Evolutionary conservation across 2,888 invertebrate species (phyloP).

Genomic region (Trichogramma dendrolimi): DNA sequence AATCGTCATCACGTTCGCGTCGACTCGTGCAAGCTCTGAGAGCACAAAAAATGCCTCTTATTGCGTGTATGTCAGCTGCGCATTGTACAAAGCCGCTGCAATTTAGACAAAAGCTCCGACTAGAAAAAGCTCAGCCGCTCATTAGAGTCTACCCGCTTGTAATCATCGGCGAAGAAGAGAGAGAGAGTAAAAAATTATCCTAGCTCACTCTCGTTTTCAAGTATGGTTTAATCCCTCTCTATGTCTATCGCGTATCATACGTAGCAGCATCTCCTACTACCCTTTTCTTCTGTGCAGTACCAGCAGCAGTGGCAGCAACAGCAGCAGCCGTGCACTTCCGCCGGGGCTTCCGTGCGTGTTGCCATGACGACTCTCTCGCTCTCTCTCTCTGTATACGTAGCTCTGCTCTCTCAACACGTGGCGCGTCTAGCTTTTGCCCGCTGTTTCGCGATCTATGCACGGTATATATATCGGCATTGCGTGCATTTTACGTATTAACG

Average conservation of each 20-base stretch:
- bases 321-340: background rate
- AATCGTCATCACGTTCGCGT: too few relatives aligned
- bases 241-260: background rate
- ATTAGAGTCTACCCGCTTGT: too few relatives aligned
- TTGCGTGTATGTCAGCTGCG: too few relatives aligned
- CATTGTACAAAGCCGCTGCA: too few relatives aligned
- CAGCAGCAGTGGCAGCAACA: too few relatives aligned
- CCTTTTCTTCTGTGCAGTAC: too few relatives aligned
- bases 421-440: background rate
- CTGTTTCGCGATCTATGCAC: conserved; percentile 12
- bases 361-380: conserved; percentile 15
- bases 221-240: background rate
- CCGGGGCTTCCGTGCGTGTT: conserved; percentile 17
- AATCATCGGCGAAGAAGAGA: too few relatives aligned
- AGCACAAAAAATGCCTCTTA: background rate
- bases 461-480: background rate
- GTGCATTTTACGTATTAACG: conserved; percentile 22
- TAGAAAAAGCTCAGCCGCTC: too few relatives aligned
- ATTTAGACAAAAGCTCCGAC: too few relatives aligned
- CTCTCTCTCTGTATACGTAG: conserved; percentile 1
- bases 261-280: too few relatives aligned
- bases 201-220: too few relatives aligned
- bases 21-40: background rate
- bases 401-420: conserved; percentile 22
- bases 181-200: too few relatives aligned